Percentiles rank a stretch among this genome's conserved stretches.
phyloP scores from a whole-genome alignment of 2,888 invertebrate genomes.

The Scelioninae gen. 2 region DNA sequence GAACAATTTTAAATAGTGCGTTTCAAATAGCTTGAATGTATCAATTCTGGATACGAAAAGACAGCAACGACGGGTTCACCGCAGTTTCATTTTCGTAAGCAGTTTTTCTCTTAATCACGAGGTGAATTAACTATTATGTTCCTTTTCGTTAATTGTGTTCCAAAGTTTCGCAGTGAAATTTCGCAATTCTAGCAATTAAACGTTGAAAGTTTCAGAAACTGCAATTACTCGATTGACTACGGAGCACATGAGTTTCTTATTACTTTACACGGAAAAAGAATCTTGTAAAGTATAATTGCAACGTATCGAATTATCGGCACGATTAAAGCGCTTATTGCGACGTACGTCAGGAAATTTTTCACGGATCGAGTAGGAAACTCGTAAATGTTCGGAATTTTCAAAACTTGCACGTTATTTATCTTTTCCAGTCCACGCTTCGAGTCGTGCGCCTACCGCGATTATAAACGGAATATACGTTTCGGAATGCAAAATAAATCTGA shows the following conservation, averaged over 20 bases:
- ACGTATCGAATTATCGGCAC: slow-evolving; percentile 55
- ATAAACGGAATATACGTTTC: too few species aligned
- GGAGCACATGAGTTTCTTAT: slow-evolving; percentile 49
- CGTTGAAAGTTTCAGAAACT: slow-evolving; percentile 34
- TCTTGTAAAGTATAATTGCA: slow-evolving; percentile 45
- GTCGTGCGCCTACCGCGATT: too few species aligned
- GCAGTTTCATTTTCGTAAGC: too few species aligned
- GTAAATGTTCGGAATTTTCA: slow-evolving; percentile 12
- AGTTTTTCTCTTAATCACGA: too few species aligned
- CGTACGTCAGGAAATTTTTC: slow-evolving; percentile 41
- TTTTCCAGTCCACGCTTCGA: too few species aligned
- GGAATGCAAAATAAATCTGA: too few species aligned
- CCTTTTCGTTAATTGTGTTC: slow-evolving; percentile 2
- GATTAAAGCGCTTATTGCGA: slow-evolving; percentile 49
- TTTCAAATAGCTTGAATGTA: too few species aligned
- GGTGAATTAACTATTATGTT: background rate
- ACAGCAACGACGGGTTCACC: too few species aligned
- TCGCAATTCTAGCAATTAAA: slow-evolving; percentile 23
- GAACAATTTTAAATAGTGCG: too few species aligned
- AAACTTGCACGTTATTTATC: background rate
- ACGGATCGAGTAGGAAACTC: slow-evolving; percentile 16
- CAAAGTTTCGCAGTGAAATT: slow-evolving; percentile 4
- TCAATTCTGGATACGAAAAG: too few species aligned
- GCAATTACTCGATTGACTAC: slow-evolving; percentile 41
- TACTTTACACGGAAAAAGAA: slow-evolving; percentile 52